phyloP scores from a whole-genome alignment of 2,113 vertebrate species.

The Tamias sibiricus region DNA sequence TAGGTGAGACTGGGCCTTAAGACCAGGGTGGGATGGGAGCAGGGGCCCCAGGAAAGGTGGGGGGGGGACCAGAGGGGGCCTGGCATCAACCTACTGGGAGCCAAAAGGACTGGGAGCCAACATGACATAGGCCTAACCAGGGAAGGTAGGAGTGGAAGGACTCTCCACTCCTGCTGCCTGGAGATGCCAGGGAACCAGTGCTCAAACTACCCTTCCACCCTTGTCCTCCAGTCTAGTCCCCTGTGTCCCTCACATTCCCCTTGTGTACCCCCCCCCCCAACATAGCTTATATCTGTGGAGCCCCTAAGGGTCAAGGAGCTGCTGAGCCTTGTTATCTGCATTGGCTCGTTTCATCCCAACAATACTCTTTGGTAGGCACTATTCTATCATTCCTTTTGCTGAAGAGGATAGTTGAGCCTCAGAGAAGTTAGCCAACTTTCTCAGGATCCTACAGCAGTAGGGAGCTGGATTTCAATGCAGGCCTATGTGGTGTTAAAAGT shows the following conservation, averaged over 20 bases:
- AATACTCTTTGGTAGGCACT: background rate
- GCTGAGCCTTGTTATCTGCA: background rate
- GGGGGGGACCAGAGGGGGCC: too few relatives aligned
- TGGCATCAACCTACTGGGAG: background rate
- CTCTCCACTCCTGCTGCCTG: background rate
- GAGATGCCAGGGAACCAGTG: background rate
- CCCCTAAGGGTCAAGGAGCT: background rate
- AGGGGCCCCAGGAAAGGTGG: background rate
- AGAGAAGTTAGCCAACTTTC: background rate
- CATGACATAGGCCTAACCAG: accelerated
- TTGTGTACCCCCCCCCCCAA: accelerated
- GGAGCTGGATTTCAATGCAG: background rate
- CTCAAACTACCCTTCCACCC: background rate
- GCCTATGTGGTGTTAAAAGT: background rate
- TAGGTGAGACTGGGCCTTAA: conserved; percentile 82
- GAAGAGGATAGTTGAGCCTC: background rate
- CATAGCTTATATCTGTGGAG: background rate
- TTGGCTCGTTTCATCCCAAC: background rate
- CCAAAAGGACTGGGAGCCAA: too few relatives aligned
- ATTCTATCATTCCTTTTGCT: background rate
- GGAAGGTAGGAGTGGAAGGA: background rate
- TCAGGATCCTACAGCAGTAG: background rate
- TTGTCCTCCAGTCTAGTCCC: background rate
- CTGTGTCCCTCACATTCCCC: accelerated
- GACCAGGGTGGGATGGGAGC: too few relatives aligned